Base-by-base conservation (phyloP, 1,140 invertebrate species). In the Drosophila sulfurigaster region DNA sequence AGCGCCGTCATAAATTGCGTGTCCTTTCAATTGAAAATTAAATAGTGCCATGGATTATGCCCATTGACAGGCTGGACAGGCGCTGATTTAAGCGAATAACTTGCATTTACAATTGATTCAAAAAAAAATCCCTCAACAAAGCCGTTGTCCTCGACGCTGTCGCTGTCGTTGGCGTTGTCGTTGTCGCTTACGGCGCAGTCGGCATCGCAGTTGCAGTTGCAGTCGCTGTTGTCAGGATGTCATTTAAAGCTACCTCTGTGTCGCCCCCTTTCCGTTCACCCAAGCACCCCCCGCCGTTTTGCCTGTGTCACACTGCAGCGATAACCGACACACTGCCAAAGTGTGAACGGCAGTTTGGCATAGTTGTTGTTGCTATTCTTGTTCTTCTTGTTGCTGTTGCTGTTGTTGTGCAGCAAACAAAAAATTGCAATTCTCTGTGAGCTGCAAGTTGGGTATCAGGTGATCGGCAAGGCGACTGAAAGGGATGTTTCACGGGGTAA, bases 41-140 rank as follows among this genome's bases (percentile, higher is more conserved):
- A 88, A 87, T 87, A 87, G 83, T 88, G 74, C 46, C 77, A 64
- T 59, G 80, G 77, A 79, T 83, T 80, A 88, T 80, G 80, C 20
- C 4, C 35, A 83, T 69, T 72, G 69, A 75, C 59, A 65, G 64
- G 20, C 49, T 41, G 70, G 65, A 67, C 68, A 88, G 80, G 79
- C 77, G 77, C 83, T 87, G 83, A 87, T 88, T 87, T 88, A 87
- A 88, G 72, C 69, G 68, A 77, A 80, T 80, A 79, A 82, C 80
- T 87, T 88, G 83, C 80, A 88, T 83, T 88, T 80, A 80, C 83
- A 87, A 87, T 87, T 87, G 83, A 87, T 87, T 82, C 79, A 41
- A 54, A 78, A 88, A 78, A 88, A 86, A 88, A 80, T 82, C 80
- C 80, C 62, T 51, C 77, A 77, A 88, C 77, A 82, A 87, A 83